Percentiles rank a stretch among this genome's conserved stretches.
Evolutionary conservation across 2,113 vertebrate genomes (phyloP).

Genomic region (Neoarius graeffei): DNA sequence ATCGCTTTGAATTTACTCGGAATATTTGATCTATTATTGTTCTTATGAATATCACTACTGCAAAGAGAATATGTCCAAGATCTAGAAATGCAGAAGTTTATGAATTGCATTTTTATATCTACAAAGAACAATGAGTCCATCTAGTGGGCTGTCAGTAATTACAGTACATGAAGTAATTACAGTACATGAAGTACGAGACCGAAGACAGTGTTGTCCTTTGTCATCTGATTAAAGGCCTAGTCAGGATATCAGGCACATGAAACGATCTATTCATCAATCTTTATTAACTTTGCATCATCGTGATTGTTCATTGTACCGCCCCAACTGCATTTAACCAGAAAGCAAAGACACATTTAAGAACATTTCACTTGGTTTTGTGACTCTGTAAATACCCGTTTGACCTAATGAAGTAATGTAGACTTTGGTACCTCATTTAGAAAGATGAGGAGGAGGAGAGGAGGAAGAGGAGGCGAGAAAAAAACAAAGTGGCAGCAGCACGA

Average conservation of each 20-base stretch:
- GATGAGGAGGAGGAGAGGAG: slow-evolving; percentile 91
- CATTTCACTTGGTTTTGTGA: neutral
- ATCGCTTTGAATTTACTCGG: neutral
- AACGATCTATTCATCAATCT: neutral
- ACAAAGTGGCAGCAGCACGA: slow-evolving; percentile 94
- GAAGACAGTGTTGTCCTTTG: neutral
- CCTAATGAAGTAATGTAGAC: neutral
- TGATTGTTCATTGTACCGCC: neutral
- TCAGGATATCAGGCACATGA: neutral
- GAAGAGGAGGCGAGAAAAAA: slow-evolving; percentile 94
- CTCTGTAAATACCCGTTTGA: neutral
- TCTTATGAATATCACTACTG: neutral
- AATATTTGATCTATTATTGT: neutral
- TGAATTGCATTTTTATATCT: neutral
- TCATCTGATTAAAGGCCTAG: neutral
- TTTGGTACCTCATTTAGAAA: slow-evolving; percentile 69
- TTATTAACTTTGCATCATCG: neutral
- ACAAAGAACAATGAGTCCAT: slow-evolving; percentile 52
- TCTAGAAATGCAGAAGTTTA: neutral
- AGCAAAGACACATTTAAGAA: neutral
- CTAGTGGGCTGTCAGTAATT: slow-evolving; percentile 57
- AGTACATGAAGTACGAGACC: neutral
- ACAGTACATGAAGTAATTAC: neutral
- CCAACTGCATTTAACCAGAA: neutral
- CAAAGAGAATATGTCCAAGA: neutral